Evolutionary conservation across 2,888 invertebrate genomes (phyloP).

Genomic region (Clitarchus hookeri): DNA sequence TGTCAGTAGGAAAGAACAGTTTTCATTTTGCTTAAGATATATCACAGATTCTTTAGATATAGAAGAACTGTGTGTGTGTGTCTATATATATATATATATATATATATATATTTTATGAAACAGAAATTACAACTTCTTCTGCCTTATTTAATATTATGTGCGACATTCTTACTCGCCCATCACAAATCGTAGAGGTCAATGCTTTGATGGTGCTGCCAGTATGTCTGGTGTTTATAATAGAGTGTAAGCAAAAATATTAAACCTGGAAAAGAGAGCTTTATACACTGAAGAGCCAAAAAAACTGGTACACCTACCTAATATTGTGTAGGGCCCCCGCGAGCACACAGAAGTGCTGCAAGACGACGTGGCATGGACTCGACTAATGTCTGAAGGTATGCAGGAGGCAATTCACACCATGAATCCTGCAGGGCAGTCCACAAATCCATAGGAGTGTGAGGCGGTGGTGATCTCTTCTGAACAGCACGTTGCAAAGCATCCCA

Average conservation of each 20-base stretch:
- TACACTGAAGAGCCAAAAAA: too few species aligned
- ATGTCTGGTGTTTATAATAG: conserved; percentile 20
- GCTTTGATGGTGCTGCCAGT: conserved; percentile 18
- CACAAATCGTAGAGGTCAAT: conserved; percentile 23
- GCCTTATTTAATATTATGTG: neutral
- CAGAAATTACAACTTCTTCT: neutral
- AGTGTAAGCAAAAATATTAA: neutral
- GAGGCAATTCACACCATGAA: too few species aligned
- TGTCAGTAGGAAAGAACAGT: conserved; percentile 15
- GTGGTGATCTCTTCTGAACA: too few species aligned
- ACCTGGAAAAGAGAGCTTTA: neutral
- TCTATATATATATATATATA: too few species aligned
- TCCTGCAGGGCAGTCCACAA: too few species aligned
- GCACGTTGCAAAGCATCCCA: too few species aligned
- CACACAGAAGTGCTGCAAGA: too few species aligned
- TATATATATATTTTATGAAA: conserved; percentile 16
- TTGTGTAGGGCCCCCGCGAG: too few species aligned
- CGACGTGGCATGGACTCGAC: too few species aligned
- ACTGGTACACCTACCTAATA: too few species aligned
- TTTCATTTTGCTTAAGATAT: neutral
- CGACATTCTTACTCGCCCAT: conserved; percentile 4
- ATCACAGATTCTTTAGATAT: conserved; percentile 1
- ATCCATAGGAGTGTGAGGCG: too few species aligned
- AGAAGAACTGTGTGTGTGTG: neutral
- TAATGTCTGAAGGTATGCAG: too few species aligned